These are phyloP conservation scores for Theretra japonica DNA, from an alignment of 2,888 invertebrate species.

Conservation along the genomic window DNA sequence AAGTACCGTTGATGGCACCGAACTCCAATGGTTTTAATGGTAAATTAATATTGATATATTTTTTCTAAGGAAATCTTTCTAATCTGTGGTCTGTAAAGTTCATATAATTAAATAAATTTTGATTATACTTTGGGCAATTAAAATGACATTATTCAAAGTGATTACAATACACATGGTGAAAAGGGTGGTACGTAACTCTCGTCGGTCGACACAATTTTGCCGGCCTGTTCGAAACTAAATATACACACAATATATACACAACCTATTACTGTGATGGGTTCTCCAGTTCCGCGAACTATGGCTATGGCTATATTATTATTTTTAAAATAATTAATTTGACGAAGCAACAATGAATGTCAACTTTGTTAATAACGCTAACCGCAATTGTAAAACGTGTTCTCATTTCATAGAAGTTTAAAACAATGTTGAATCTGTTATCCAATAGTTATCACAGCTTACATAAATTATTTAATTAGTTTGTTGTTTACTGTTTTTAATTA, in stretches of 20 bases:
- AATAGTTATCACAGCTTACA: slow-evolving; percentile 26
- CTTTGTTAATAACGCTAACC: slow-evolving; percentile 2
- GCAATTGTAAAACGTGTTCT: slow-evolving; percentile 9
- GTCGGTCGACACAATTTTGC: neutral
- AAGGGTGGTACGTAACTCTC: no score
- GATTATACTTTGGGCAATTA: no score
- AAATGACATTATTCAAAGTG: no score
- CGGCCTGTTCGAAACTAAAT: neutral
- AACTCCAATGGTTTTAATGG: slow-evolving; percentile 57
- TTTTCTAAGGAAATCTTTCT: neutral
- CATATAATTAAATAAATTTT: no score
- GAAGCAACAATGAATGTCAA: neutral
- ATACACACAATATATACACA: no score
- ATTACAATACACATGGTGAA: no score
- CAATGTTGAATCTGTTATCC: slow-evolving; percentile 17
- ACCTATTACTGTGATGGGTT: no score
- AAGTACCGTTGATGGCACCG: slow-evolving; percentile 49
- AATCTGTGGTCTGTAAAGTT: no score
- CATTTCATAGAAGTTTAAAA: slow-evolving; percentile 16
- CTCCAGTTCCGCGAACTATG: neutral
- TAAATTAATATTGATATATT: slow-evolving; percentile 40
- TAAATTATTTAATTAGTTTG: slow-evolving; percentile 14
- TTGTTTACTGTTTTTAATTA: slow-evolving; percentile 26
- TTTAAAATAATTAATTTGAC: neutral
- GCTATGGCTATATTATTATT: neutral